Conservation (phyloP, 2,888 invertebrate species). For the Galerucella nymphaeae region DNA sequence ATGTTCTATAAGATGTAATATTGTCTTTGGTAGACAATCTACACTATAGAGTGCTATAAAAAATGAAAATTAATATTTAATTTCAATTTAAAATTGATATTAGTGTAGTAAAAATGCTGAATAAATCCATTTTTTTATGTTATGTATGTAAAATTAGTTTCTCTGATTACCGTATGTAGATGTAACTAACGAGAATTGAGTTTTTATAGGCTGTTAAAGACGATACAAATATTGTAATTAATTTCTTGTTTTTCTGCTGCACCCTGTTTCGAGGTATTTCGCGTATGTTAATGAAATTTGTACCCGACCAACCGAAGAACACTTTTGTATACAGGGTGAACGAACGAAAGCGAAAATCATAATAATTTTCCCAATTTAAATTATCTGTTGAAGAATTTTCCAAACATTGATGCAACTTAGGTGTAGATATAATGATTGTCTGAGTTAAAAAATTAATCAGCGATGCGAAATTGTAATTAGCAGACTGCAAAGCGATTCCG, state of each 20-base stretch:
- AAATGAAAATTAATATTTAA: too few relatives aligned
- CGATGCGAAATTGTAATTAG: conserved; percentile 14
- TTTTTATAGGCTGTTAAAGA: neutral
- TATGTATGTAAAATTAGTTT: neutral
- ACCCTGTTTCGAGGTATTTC: neutral
- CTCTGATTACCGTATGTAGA: conserved; percentile 1
- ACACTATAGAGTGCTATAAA: too few relatives aligned
- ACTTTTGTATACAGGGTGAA: neutral
- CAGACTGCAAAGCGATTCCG: conserved; percentile 1
- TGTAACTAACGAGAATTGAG: neutral
- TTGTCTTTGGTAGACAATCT: neutral
- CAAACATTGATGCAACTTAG: neutral
- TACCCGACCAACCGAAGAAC: neutral
- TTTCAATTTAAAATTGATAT: neutral
- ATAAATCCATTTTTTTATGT: neutral
- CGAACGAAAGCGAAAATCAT: too few relatives aligned
- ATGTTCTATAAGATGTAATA: neutral
- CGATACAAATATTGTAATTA: neutral
- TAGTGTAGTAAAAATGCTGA: too few relatives aligned
- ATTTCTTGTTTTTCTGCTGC: neutral
- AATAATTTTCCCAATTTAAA: neutral
- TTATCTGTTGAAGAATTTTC: neutral
- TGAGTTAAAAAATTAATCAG: neutral
- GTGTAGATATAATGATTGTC: conserved; percentile 24
- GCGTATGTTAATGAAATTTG: conserved; percentile 4